These are phyloP conservation scores for Perognathus longimembris DNA, from an alignment of 2,113 vertebrate species.

Conservation along the genomic window DNA sequence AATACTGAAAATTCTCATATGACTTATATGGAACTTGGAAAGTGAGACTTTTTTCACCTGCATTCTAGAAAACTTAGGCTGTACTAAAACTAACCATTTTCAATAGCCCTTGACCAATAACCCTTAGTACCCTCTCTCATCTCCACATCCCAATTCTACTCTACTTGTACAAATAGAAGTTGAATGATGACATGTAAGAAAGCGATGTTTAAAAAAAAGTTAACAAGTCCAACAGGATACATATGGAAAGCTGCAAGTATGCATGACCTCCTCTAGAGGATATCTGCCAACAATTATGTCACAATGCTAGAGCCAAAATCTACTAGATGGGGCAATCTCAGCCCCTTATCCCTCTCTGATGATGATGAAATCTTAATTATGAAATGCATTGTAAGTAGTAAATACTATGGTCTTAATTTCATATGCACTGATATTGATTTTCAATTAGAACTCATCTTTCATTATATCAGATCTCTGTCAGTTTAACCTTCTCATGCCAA, in stretches of 20 bases:
- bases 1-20: neutral
- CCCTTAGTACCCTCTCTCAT: neutral
- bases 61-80: neutral
- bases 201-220: slow-evolving; percentile 43
- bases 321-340: neutral
- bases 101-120: neutral
- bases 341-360: neutral
- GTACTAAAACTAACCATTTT: slow-evolving; percentile 28
- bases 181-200: neutral
- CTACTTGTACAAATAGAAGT: slow-evolving; percentile 5
- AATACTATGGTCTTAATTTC: slow-evolving; percentile 6
- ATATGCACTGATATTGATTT: slow-evolving; percentile 1
- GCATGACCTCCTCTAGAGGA: slow-evolving; percentile 1
- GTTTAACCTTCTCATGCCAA: neutral
- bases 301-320: neutral
- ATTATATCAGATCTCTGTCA: neutral
- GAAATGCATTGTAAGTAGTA: neutral
- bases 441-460: slow-evolving; percentile 23
- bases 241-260: neutral
- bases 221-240: neutral
- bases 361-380: slow-evolving; percentile 28
- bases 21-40: neutral
- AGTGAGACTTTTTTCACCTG: slow-evolving; percentile 16
- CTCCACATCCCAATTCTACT: neutral
- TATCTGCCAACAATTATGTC: slow-evolving; percentile 19